Conservation (phyloP, 2,888 invertebrate species). For the Zeuzera pyrina region DNA sequence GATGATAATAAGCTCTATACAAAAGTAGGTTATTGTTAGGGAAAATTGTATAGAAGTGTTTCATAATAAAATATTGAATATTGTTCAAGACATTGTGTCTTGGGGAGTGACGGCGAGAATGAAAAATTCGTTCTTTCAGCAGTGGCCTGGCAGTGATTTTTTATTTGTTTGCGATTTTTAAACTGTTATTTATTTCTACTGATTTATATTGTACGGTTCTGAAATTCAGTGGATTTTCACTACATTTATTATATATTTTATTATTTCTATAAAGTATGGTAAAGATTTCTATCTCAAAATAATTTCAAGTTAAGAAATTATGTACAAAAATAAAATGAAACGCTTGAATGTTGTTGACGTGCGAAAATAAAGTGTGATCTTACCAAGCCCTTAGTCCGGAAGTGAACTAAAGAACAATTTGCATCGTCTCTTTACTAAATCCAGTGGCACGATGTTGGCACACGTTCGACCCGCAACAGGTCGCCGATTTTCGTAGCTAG, state of each 20-base stretch:
- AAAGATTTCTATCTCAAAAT: no score
- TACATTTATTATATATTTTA: no score
- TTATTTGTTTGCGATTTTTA: no score
- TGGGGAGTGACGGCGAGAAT: background rate
- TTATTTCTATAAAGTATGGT: no score
- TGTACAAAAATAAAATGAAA: no score
- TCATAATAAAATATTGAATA: conserved; percentile 8
- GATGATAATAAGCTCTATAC: conserved; percentile 19
- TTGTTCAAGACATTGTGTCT: background rate
- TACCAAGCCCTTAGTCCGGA: no score
- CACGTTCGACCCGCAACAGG: conserved; percentile 52
- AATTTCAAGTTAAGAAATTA: no score
- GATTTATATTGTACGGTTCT: no score
- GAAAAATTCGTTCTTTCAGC: background rate
- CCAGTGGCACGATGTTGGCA: conserved; percentile 25
- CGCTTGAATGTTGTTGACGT: conserved; percentile 1
- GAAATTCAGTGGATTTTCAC: no score
- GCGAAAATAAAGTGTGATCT: no score
- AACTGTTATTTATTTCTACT: no score
- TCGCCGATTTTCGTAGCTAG: conserved; percentile 54
- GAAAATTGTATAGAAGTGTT: conserved; percentile 10
- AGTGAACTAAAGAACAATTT: conserved; percentile 50
- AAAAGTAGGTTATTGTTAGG: conserved; percentile 8
- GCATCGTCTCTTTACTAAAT: conserved; percentile 33
- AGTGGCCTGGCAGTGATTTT: no score